Percentiles rank a stretch among this genome's conserved stretches.
Conservation (phyloP, 2,888 invertebrate species). For the Kryphioiulus occultus region DNA sequence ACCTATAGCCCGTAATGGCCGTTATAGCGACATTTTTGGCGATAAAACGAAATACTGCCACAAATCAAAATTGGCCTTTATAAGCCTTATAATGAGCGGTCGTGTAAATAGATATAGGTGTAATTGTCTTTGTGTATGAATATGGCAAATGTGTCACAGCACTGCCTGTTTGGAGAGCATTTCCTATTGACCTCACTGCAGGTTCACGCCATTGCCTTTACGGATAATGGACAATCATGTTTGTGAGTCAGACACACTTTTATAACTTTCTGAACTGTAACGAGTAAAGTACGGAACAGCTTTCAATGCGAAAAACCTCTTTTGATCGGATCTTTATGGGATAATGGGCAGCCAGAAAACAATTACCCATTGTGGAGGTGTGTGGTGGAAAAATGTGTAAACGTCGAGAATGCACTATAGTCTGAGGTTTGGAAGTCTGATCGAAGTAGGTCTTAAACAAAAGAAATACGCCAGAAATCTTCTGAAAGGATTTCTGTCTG, state of each 20-base stretch:
- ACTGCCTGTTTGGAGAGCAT: not conserved
- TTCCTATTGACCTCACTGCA: not conserved
- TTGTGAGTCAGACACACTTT: not conserved
- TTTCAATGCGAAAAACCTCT: constrained; percentile 10
- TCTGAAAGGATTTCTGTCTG: not conserved
- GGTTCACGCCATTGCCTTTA: not conserved
- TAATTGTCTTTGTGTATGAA: not conserved
- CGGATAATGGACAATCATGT: not conserved
- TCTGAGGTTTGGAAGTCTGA: not conserved
- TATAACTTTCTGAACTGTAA: not conserved
- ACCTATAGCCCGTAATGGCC: no score
- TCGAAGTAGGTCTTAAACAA: constrained; percentile 30
- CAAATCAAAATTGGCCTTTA: no score
- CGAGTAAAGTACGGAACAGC: not conserved
- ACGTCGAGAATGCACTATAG: not conserved
- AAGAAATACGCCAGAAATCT: not conserved
- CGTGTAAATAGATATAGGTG: no score
- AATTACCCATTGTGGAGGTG: constrained; percentile 37
- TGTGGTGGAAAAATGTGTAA: not conserved
- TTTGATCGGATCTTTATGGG: constrained; percentile 36
- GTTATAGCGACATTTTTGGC: no score
- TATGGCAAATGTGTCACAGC: not conserved
- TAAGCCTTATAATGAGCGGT: no score
- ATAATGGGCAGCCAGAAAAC: constrained; percentile 18
- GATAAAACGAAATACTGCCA: no score